These are phyloP conservation scores for Xiphophorus maculatus DNA, from an alignment of 2,113 vertebrate genomes.

Conservation along the genomic window DNA sequence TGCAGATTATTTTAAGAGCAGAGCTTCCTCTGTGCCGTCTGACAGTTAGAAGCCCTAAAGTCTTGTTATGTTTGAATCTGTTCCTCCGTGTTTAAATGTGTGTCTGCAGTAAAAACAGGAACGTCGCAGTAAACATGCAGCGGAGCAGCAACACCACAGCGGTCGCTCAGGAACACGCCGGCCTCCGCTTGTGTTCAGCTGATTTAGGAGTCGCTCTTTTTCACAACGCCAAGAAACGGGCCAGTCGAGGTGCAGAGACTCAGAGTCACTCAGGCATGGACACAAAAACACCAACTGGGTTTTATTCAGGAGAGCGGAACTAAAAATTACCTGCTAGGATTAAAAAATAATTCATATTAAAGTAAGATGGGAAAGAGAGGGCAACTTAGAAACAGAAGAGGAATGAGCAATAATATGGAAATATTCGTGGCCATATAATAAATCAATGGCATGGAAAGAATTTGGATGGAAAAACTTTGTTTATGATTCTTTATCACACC, in stretches of 20 bases:
- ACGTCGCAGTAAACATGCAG: constrained; percentile 22
- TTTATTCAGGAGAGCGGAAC: constrained; percentile 4
- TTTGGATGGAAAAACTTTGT: no score
- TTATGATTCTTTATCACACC: no score
- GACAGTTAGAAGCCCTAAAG: background rate
- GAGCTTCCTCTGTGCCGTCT: background rate
- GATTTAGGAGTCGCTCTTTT: constrained; percentile 61
- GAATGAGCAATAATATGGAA: no score
- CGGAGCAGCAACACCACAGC: constrained; percentile 47
- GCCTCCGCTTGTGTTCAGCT: constrained; percentile 50
- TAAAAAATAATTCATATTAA: no score
- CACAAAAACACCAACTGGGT: constrained; percentile 14
- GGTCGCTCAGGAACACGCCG: constrained; percentile 47
- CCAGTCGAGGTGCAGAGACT: constrained; percentile 35
- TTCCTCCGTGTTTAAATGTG: background rate
- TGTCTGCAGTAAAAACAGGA: background rate
- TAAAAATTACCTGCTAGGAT: background rate
- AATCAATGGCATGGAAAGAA: no score
- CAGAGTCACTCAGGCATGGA: constrained; percentile 16
- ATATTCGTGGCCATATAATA: no score
- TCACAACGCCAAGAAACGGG: constrained; percentile 31
- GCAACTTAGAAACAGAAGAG: no score
- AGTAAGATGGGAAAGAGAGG: no score
- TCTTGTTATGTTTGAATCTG: background rate
- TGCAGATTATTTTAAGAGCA: background rate